A percentile compares a stretch with the other conserved stretches of the same genome.
These are phyloP conservation scores for Drosophila melanosoma DNA, from an alignment of 2,888 invertebrate genomes.

Conservation along the genomic window DNA sequence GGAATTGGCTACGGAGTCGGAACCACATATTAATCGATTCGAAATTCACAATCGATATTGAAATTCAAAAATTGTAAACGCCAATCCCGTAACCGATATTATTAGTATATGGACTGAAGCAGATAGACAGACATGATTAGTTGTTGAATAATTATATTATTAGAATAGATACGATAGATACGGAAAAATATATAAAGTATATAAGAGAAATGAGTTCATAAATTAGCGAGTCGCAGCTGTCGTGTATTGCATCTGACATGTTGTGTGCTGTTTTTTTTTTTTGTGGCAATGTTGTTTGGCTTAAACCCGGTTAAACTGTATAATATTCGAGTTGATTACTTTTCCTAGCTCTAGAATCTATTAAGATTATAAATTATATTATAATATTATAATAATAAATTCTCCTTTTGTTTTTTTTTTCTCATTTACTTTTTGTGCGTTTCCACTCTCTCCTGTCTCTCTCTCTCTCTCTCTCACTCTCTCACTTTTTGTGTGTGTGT, in stretches of 20 bases:
- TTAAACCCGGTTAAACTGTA: neutral
- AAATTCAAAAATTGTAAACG: too few relatives aligned
- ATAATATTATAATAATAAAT: neutral
- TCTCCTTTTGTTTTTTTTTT: neutral
- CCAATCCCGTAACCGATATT: too few relatives aligned
- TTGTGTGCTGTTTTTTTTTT: neutral
- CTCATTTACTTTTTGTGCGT: neutral
- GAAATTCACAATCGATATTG: neutral
- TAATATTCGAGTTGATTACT: neutral
- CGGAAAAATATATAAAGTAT: neutral
- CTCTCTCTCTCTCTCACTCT: neutral
- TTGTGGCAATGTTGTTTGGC: constrained; percentile 2
- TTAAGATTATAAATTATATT: neutral
- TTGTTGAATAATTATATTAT: too few relatives aligned
- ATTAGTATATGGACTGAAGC: too few relatives aligned
- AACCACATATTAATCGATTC: neutral
- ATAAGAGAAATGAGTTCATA: neutral
- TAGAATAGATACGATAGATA: neutral
- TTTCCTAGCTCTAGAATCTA: neutral
- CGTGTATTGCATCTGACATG: neutral
- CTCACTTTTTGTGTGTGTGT: neutral
- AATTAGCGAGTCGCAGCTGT: neutral
- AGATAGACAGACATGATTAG: too few relatives aligned
- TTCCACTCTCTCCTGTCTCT: neutral
- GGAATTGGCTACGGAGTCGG: neutral